Percentiles rank a stretch among this genome's conserved stretches.
phyloP scores from a whole-genome alignment of 2,888 invertebrate species.

The Drosophila acutilabella region DNA sequence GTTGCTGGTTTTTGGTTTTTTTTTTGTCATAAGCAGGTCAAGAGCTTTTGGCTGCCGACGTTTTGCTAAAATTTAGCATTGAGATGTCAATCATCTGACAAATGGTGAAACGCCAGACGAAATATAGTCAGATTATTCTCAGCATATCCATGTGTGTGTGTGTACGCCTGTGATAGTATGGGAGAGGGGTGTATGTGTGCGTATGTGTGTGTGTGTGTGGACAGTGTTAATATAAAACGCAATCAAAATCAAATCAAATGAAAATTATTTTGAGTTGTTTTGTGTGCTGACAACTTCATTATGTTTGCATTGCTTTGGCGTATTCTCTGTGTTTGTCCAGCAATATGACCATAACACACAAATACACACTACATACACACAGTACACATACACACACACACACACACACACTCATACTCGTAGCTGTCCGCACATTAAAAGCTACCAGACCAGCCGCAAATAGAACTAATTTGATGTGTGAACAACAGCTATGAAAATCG shows the following conservation, averaged over 20 bases:
- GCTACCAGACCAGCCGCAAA: slow-evolving; percentile 65
- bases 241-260: slow-evolving; percentile 82
- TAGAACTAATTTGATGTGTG: slow-evolving; percentile 78
- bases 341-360: slow-evolving; percentile 55
- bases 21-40: slow-evolving; percentile 45
- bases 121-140: background rate
- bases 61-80: slow-evolving; percentile 44
- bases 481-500: slow-evolving; percentile 48
- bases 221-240: slow-evolving; percentile 72
- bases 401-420: slow-evolving; percentile 24
- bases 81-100: slow-evolving; percentile 63
- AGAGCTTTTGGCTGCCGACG: slow-evolving; percentile 43
- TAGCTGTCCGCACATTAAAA: slow-evolving; percentile 62
- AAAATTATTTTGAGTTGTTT: slow-evolving; percentile 76
- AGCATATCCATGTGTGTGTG: background rate
- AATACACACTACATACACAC: slow-evolving; percentile 20
- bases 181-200: slow-evolving; percentile 18
- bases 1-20: background rate
- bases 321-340: slow-evolving; percentile 59
- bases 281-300: slow-evolving; percentile 80
- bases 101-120: slow-evolving; percentile 12
- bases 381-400: background rate
- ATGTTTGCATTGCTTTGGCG: slow-evolving; percentile 71
- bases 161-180: background rate
- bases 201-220: slow-evolving; percentile 27